Base-by-base conservation (phyloP, 1,140 invertebrate genomes). In the Drosophila leontia region DNA sequence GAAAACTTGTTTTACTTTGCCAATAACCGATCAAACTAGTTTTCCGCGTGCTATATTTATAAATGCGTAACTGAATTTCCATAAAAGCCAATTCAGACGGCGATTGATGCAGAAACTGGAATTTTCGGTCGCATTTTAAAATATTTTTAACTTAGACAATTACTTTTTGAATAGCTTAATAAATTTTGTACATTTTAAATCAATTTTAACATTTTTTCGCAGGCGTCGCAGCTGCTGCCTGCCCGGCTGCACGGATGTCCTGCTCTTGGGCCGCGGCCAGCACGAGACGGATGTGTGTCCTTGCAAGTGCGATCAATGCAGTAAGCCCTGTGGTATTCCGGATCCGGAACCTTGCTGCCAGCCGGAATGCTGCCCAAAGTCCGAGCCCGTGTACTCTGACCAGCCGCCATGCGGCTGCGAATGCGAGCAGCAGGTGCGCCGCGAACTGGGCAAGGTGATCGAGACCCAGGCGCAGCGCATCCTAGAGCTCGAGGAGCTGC, bases 231-330 rank as follows among this genome's bases (percentile, higher is more conserved):
- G 63, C 17, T 13, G 12, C 9, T 64, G 50, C 15, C 29, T 69
- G 29, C 41, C 51, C 8, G 61, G 71, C 41, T 88, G 81, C 62
- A 88, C 85, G n/a, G 84, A 88, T 44, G 84, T 88, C n/a, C 65
- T 88, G 12, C 58, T 88, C n/a, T 55, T 88, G 41, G 78, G 69
- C 9, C 80, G 72, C 8, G 75, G 64, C 4, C 45, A 12, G 3
- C 51, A 82, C 53, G 11, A 61, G 17, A 51, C 47, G 13, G 80
- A 60, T 7, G 65, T 53, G 17, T 75, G 75, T 53, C 53, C 76
- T 8, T 75, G 77, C 47, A 23, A 78, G 11, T 84, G 78, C 39
- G 64, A 77, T 3, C 57, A 62, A 19, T 83, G 79, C 65, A 13
- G 48, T 3, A 75, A 63, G 39, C 42, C 58, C 26, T 12, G n/a